phyloP scores from a whole-genome alignment of 2,888 invertebrate genomes.

The Euzophera pinguis region DNA sequence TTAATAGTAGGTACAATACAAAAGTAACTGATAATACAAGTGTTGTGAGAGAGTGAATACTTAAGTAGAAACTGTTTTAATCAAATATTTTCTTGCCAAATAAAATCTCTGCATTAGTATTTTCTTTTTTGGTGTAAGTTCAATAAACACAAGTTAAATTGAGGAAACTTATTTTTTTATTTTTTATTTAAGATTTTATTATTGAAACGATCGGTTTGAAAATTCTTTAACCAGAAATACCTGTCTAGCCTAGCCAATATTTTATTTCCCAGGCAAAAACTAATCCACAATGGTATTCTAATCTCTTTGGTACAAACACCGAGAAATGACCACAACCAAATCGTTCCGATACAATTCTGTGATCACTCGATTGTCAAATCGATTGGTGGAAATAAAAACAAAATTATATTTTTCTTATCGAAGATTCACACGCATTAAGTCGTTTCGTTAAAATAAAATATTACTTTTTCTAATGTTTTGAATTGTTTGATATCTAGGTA shows the following conservation, averaged over 20 bases:
- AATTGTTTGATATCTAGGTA: no score
- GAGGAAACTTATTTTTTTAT: no score
- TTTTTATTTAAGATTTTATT: neutral
- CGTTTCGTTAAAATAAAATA: no score
- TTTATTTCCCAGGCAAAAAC: conserved; percentile 22
- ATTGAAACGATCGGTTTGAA: neutral
- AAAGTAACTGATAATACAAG: no score
- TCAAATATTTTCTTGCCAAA: no score
- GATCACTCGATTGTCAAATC: conserved; percentile 53
- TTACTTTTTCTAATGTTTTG: no score
- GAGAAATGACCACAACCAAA: conserved; percentile 36
- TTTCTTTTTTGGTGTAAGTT: no score
- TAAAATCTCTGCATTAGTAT: no score
- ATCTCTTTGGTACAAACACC: conserved; percentile 29
- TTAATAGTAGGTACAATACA: no score
- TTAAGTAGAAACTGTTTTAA: no score
- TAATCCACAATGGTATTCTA: conserved; percentile 26
- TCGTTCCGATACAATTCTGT: conserved; percentile 38
- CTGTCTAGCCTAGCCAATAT: neutral
- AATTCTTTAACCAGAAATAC: neutral
- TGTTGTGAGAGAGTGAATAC: no score
- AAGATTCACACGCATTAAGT: neutral
- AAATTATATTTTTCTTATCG: neutral
- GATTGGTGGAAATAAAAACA: conserved; percentile 28
- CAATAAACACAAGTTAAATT: no score